Percentiles rank a stretch among this genome's conserved stretches.
Conservation (phyloP, 2,797 vertebrate genomes). For the Ara ararauna region DNA sequence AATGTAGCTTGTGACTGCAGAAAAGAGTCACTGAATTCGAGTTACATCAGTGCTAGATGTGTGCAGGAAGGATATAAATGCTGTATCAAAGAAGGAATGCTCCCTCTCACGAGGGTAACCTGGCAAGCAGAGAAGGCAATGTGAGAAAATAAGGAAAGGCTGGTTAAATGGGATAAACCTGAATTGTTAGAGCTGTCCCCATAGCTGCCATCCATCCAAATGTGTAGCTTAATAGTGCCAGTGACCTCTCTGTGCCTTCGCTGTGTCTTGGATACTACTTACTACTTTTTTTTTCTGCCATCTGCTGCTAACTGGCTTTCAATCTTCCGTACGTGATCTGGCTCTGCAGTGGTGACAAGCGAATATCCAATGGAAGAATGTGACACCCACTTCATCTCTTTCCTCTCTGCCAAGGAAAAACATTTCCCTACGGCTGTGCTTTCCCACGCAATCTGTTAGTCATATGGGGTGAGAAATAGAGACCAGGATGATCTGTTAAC, state of each 20-base stretch:
- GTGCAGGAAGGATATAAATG: not conserved
- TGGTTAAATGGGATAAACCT: not conserved
- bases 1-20: fast-evolving
- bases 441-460: not conserved
- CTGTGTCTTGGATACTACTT: not conserved
- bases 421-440: not conserved
- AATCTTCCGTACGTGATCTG: conserved; percentile 7
- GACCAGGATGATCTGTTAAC: not conserved
- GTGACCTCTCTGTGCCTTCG: not conserved
- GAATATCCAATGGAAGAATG: conserved; percentile 43
- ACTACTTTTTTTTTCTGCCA: not conserved
- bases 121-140: not conserved
- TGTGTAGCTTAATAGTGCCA: not conserved
- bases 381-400: conserved; percentile 42
- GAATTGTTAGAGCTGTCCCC: not conserved
- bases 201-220: not conserved
- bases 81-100: not conserved
- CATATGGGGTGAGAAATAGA: not conserved
- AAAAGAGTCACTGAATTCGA: not conserved
- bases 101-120: not conserved
- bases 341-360: conserved; percentile 29
- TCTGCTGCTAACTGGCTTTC: conserved; percentile 28
- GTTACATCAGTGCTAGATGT: not conserved
- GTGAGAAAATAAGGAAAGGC: not conserved
- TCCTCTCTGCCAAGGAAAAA: not conserved